Evolutionary conservation across 2,113 vertebrate genomes (phyloP).

Genomic region (Oplegnathus fasciatus): DNA sequence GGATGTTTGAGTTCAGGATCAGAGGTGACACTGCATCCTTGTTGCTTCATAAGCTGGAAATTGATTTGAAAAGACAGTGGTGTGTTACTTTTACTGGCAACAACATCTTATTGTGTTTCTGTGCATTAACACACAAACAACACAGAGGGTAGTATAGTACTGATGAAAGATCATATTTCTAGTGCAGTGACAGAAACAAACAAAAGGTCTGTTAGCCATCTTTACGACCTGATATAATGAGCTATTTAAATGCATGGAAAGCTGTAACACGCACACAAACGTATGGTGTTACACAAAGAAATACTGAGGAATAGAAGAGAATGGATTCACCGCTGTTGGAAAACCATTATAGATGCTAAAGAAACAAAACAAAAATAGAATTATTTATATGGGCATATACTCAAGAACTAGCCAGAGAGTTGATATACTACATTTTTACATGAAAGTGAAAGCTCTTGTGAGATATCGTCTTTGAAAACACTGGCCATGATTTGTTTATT

Average conservation of each 20-base stretch:
- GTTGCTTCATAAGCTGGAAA: neutral
- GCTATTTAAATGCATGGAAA: slow-evolving; percentile 84
- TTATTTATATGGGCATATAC: neutral
- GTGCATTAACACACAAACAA: neutral
- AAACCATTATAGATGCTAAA: neutral
- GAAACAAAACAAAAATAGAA: neutral
- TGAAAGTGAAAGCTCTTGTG: neutral
- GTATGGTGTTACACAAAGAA: slow-evolving; percentile 26
- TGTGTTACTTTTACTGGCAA: neutral
- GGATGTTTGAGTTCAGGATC: slow-evolving; percentile 3
- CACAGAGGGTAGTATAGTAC: neutral
- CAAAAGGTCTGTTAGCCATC: slow-evolving; percentile 31
- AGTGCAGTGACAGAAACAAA: slow-evolving; percentile 32
- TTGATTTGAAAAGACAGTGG: slow-evolving; percentile 3
- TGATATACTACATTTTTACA: neutral
- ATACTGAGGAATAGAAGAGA: slow-evolving; percentile 9
- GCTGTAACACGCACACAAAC: slow-evolving; percentile 50
- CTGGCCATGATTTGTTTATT: neutral
- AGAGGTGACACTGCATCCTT: neutral
- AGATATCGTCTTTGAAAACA: neutral
- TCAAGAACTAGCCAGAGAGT: neutral
- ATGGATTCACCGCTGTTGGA: neutral
- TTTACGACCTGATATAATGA: slow-evolving; percentile 73
- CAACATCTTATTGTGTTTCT: slow-evolving; percentile 5
- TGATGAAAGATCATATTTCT: slow-evolving; percentile 62